phyloP scores from a whole-genome alignment of 2,797 vertebrate species.

The Ibycter americanus region DNA sequence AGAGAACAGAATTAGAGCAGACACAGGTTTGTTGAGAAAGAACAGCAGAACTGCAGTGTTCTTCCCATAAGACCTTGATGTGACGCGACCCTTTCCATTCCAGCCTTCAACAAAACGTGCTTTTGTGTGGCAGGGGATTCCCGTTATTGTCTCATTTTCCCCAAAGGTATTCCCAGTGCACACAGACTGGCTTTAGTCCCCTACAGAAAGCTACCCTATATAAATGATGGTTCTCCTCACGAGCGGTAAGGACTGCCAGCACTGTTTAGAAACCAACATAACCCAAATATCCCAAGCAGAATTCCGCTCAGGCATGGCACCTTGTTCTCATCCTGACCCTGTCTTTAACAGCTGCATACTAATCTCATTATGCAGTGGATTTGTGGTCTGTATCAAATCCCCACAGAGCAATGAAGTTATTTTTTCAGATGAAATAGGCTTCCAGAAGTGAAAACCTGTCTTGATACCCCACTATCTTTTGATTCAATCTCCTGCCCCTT shows the following conservation, averaged over 20 bases:
- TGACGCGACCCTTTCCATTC: not conserved
- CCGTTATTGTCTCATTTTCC: not conserved
- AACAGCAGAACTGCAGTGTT: not conserved
- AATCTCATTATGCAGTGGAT: not conserved
- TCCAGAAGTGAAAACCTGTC: not conserved
- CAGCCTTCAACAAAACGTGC: not conserved
- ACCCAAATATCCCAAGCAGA: not conserved
- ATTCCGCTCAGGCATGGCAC: too few species aligned
- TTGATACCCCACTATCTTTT: not conserved
- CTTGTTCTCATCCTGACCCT: not conserved
- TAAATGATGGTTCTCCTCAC: not conserved
- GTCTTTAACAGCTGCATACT: not conserved
- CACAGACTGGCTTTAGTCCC: not conserved
- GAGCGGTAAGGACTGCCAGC: not conserved
- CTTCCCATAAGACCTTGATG: not conserved
- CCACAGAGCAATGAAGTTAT: not conserved
- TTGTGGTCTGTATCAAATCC: not conserved
- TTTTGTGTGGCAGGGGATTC: not conserved
- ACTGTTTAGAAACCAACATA: not conserved
- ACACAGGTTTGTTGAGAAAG: not conserved
- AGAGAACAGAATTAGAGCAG: not conserved
- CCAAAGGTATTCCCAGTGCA: not conserved
- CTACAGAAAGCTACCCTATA: not conserved
- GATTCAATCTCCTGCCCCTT: not conserved
- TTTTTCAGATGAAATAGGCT: not conserved